Evolutionary conservation across 2,113 vertebrate species (phyloP), one percentile per base, ranked within the genome.

Genomic region (Ardeotis arabs): DNA sequence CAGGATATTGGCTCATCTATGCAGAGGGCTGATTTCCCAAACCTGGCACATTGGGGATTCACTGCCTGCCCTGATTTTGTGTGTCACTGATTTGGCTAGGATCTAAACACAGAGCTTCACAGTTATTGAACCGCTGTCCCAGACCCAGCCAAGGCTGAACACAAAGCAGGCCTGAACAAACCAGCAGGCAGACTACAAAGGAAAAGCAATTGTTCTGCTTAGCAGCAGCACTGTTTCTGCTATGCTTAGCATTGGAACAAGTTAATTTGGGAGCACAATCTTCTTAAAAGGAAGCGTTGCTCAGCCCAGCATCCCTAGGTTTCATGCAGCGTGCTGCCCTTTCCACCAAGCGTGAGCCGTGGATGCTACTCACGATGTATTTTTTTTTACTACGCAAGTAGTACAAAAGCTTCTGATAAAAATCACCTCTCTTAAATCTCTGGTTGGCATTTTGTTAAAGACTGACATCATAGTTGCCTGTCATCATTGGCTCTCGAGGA

Each of bases 251-350:
- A 97, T 97, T 52, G n/a, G 97, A 98, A 98, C 97, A 98, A 98
- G 97, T 98, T 98, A 98, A 98, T 98, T 98, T 97, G 96, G 93
- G 97, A 97, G 92, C 91, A 96, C 58, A 94, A 28, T 87, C 95
- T 97, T 97, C 96, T 96, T 89, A 80, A 95, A 94, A 97, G 91
- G 85, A 97, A 98, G 92, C 6, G 0, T 37, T 44, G 22, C 91
- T 95, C 92, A 93, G 88, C 93, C 88, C 96, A 97, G 96, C 92
- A 94, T 88, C 95, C 67, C 15, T 6, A 85, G 69, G 73, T 89
- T 96, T 96, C 97, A 94, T 89, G 91, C 83, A 83, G 95, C 9
- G 73, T 95, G 84, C 89, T 97, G 95, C 78, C 92, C 94, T 97
- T 96, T 97, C 96, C 80, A 60, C 75, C 85, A 95, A 66, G 58